Conservation (phyloP, 2,797 vertebrate genomes). For the Furcifer pardalis region DNA sequence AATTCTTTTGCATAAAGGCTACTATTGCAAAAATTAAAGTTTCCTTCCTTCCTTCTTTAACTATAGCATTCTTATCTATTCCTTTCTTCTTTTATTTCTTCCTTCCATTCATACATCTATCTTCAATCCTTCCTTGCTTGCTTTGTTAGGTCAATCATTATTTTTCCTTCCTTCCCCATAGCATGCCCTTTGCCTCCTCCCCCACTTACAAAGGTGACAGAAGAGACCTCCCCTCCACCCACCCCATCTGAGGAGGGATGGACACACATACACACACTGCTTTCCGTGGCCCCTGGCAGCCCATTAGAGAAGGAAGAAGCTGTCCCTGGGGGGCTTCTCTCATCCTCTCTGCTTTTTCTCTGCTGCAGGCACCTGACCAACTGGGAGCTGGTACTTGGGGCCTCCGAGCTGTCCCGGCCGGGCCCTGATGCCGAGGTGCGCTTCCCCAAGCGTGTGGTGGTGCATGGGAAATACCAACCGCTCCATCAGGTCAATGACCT, state of each 20-base stretch:
- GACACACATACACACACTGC: no score
- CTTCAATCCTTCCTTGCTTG: not conserved
- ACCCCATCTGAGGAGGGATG: no score
- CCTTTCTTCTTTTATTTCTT: not conserved
- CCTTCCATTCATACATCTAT: no score
- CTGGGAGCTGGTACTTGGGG: not conserved
- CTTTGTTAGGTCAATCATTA: no score
- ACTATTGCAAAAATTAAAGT: no score
- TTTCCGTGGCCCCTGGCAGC: no score
- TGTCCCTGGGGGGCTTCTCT: not conserved
- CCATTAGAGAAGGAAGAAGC: no score
- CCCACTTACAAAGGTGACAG: no score
- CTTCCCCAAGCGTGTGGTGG: not conserved
- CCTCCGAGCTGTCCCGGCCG: not conserved
- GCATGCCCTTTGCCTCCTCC: no score
- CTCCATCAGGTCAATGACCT: constrained; percentile 40
- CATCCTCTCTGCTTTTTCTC: not conserved
- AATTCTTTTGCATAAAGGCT: no score
- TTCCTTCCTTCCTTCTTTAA: not conserved
- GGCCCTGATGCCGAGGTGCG: not conserved
- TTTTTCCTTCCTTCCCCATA: no score
- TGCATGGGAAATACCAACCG: not conserved
- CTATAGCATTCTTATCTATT: not conserved
- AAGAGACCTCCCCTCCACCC: no score
- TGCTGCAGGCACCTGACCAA: not conserved